Percentiles rank a stretch among this genome's conserved stretches.
These are phyloP conservation scores for Acanthurus tractus DNA, from an alignment of 2,797 vertebrate genomes.

Conservation along the genomic window DNA sequence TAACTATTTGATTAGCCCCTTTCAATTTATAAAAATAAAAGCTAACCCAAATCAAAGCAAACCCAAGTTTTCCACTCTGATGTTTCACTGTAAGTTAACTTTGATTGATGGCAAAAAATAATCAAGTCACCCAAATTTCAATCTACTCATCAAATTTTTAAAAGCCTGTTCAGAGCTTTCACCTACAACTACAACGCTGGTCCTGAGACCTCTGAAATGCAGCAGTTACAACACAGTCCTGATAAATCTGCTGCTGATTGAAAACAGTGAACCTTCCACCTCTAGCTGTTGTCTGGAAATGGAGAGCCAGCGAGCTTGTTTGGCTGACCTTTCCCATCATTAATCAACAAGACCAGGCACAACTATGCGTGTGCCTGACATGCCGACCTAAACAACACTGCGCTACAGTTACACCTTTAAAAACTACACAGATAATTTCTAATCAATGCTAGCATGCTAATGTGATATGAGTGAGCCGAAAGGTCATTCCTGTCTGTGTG, in stretches of 20 bases:
- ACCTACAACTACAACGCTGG: slow-evolving; percentile 32
- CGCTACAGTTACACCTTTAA: slow-evolving; percentile 50
- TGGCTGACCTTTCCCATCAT: slow-evolving; percentile 76
- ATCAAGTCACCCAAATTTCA: too few relatives aligned
- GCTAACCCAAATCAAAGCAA: too few relatives aligned
- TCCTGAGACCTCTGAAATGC: slow-evolving; percentile 48
- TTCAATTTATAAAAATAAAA: too few relatives aligned
- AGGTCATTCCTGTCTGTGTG: slow-evolving; percentile 41
- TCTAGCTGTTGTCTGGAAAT: slow-evolving; percentile 74
- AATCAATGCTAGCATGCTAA: slow-evolving; percentile 69
- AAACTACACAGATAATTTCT: slow-evolving; percentile 64
- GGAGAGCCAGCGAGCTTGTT: slow-evolving; percentile 64
- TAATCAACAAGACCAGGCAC: slow-evolving; percentile 68
- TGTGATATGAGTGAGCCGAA: slow-evolving; percentile 53
- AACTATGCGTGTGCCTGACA: slow-evolving; percentile 59
- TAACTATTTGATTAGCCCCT: too few relatives aligned
- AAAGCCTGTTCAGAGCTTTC: slow-evolving; percentile 55
- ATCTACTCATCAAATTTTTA: background rate
- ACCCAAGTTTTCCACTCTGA: too few relatives aligned
- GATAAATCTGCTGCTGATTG: slow-evolving; percentile 76
- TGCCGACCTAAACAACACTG: slow-evolving; percentile 57
- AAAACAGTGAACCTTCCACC: slow-evolving; percentile 77
- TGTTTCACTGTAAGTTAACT: too few relatives aligned
- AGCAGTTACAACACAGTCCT: slow-evolving; percentile 63
- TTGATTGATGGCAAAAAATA: too few relatives aligned